Conservation (phyloP, 53 echinoderm and acorn worm species). For the Temnopleurus reevesii region DNA sequence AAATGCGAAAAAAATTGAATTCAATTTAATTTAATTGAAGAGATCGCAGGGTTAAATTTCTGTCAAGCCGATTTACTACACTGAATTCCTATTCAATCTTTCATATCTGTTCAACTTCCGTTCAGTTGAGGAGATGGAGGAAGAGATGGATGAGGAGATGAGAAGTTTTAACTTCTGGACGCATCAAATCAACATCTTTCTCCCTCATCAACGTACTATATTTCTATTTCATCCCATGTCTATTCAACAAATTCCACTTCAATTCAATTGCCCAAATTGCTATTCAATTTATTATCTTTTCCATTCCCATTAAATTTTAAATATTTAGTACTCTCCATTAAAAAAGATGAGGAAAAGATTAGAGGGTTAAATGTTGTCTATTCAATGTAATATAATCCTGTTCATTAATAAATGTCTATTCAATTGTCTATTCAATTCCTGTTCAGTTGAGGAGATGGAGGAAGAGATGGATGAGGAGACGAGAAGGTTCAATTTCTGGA, state of each 20-base stretch:
- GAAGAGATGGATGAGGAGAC: constrained; percentile 93
- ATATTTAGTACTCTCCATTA: too few relatives aligned
- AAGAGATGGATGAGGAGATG: constrained; percentile 89
- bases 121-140: constrained; percentile 59
- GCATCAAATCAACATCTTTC: constrained; percentile 95
- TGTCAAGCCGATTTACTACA: not conserved
- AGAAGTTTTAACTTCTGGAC: constrained; percentile 97
- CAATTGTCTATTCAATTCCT: not conserved
- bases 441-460: constrained; percentile 53
- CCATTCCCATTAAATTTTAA: not conserved
- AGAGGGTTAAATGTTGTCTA: too few relatives aligned
- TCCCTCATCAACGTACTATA: too few relatives aligned
- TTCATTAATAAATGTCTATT: not conserved
- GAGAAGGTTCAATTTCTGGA: constrained; percentile 95
- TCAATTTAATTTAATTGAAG: too few relatives aligned
- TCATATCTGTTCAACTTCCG: not conserved
- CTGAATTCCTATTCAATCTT: not conserved
- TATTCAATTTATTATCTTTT: not conserved
- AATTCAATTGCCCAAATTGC: not conserved
- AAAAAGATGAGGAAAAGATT: too few relatives aligned
- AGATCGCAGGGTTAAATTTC: too few relatives aligned
- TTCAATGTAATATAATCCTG: too few relatives aligned
- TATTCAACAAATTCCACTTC: not conserved
- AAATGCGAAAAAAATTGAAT: too few relatives aligned
- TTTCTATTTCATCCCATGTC: too few relatives aligned